Evolutionary conservation across 2,797 vertebrate genomes (phyloP).

Genomic region (Oryzias dopingdopingensis): DNA sequence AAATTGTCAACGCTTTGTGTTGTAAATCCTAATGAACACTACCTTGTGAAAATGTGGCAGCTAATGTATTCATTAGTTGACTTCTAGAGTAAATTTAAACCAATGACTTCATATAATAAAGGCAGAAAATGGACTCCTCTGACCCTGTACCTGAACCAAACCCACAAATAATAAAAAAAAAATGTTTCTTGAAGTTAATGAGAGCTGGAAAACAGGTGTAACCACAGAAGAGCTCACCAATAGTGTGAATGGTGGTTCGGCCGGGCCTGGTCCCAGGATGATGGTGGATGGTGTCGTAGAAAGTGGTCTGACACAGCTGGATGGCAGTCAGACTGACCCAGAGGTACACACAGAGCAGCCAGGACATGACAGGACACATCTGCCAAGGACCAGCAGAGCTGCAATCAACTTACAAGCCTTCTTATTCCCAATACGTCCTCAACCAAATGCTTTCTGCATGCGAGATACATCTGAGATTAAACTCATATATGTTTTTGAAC

Average conservation of each 20-base stretch:
- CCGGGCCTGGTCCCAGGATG: constrained; percentile 92
- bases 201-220: neutral
- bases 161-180: too few species aligned
- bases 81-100: neutral
- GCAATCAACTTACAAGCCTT: constrained; percentile 46
- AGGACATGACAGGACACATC: constrained; percentile 95
- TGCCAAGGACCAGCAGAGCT: constrained; percentile 59
- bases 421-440: constrained; percentile 27
- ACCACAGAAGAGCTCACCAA: constrained; percentile 69
- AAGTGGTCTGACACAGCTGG: constrained; percentile 92
- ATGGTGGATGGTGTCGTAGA: constrained; percentile 94
- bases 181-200: neutral
- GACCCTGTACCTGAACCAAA: too few species aligned
- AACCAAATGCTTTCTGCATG: constrained; percentile 21
- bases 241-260: constrained; percentile 81
- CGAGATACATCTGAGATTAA: constrained; percentile 2
- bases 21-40: constrained; percentile 44
- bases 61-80: constrained; percentile 37
- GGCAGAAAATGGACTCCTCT: too few species aligned
- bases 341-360: constrained; percentile 95
- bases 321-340: constrained; percentile 94
- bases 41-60: constrained; percentile 11
- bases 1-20: constrained; percentile 26
- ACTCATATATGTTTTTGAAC: constrained; percentile 15
- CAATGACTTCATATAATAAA: neutral